Percentiles rank a stretch among this genome's conserved stretches.
phyloP scores from a whole-genome alignment of 53 echinoderm and acorn worm genomes.

The Crossaster papposus region DNA sequence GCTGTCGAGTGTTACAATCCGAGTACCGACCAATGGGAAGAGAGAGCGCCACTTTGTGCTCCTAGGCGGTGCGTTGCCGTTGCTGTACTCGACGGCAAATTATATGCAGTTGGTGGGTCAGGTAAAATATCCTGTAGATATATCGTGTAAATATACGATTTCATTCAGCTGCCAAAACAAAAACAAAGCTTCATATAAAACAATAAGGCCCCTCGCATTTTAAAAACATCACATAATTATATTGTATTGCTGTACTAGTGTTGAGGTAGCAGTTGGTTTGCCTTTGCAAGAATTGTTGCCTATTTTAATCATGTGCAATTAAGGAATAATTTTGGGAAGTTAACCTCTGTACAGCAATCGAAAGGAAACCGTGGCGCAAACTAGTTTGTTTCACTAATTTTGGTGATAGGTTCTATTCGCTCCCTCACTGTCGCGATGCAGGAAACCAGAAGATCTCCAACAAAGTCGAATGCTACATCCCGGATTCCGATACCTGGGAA shows the following conservation, averaged over 20 bases:
- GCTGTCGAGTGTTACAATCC: constrained; percentile 92
- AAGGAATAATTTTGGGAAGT: no score
- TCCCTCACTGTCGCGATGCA: constrained; percentile 5
- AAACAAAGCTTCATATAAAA: no score
- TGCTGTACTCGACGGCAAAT: constrained; percentile 68
- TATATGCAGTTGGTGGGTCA: constrained; percentile 94
- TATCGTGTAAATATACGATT: neutral
- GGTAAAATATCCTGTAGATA: constrained; percentile 44
- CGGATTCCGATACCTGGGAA: constrained; percentile 68
- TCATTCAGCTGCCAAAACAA: no score
- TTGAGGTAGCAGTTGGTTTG: no score
- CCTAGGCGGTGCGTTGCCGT: constrained; percentile 85
- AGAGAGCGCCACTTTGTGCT: constrained; percentile 68
- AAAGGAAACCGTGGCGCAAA: neutral
- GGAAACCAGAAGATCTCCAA: constrained; percentile 83
- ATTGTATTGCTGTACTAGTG: no score
- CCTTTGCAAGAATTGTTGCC: no score
- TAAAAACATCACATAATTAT: no score
- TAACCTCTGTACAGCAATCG: neutral
- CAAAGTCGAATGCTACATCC: constrained; percentile 82
- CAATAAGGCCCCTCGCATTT: no score
- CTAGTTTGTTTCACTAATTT: neutral
- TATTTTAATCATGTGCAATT: no score
- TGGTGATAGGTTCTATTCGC: neutral
- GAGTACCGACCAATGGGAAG: constrained; percentile 80